Percentiles rank a stretch among this genome's conserved stretches.
Conservation (phyloP, 2,888 invertebrate species). For the Dryobota labecula region DNA sequence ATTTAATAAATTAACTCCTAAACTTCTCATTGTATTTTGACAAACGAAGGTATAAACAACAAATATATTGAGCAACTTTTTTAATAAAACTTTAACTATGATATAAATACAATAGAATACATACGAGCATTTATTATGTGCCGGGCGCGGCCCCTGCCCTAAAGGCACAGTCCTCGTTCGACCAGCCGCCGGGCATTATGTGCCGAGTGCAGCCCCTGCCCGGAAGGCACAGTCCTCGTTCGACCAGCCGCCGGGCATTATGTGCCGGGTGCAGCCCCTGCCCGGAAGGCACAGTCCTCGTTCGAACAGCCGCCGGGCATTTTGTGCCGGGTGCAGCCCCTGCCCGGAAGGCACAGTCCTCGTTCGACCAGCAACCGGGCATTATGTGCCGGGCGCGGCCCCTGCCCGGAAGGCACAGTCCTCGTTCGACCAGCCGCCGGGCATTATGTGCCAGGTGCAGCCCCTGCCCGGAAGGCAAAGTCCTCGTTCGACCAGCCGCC, state of each 20-base stretch:
- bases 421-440: too few species aligned
- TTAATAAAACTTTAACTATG: conserved; percentile 88
- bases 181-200: too few species aligned
- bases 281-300: conserved; percentile 87
- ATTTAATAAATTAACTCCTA: not conserved
- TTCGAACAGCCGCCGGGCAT: too few species aligned
- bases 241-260: too few species aligned
- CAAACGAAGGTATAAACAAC: conserved; percentile 37
- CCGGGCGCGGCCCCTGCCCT: too few species aligned
- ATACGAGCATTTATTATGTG: conserved; percentile 86
- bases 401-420: conserved; percentile 82
- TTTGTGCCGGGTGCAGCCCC: conserved; percentile 71
- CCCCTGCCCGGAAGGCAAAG: too few species aligned
- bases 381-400: too few species aligned
- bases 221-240: too few species aligned
- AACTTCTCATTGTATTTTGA: not conserved
- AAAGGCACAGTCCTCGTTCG: too few species aligned
- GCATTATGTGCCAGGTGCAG: too few species aligned
- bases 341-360: conserved; percentile 84
- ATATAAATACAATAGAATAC: conserved; percentile 89
- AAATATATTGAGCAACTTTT: conserved; percentile 87
- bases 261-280: conserved; percentile 68
- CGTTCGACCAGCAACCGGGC: too few species aligned
- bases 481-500: too few species aligned
- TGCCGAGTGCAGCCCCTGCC: conserved; percentile 67